These are phyloP conservation scores for Hetaerina americana DNA, from an alignment of 1,140 invertebrate genomes.

Conservation along the genomic window DNA sequence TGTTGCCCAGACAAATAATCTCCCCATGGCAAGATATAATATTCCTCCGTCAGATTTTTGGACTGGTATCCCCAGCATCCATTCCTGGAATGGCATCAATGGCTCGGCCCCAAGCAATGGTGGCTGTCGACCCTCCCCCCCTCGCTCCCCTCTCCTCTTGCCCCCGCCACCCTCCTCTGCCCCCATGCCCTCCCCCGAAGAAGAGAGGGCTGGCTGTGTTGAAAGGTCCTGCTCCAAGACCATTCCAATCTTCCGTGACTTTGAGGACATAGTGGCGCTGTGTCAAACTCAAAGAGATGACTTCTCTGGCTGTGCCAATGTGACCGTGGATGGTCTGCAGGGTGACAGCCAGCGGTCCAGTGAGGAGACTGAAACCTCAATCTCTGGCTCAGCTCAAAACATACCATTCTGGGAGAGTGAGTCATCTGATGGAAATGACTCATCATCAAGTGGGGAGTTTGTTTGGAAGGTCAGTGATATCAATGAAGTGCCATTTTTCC, in stretches of 20 bases:
- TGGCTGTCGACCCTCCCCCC: too few relatives aligned
- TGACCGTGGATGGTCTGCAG: too few relatives aligned
- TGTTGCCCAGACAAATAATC: too few relatives aligned
- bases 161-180: constrained; percentile 9
- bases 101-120: background rate
- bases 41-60: background rate
- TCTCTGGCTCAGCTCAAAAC: too few relatives aligned
- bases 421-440: constrained; percentile 27
- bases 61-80: background rate
- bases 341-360: background rate
- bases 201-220: constrained; percentile 9
- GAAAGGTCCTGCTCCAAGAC: background rate
- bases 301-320: too few relatives aligned
- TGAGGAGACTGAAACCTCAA: too few relatives aligned
- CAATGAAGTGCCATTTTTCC: too few relatives aligned
- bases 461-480: constrained; percentile 54
- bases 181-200: constrained; percentile 21
- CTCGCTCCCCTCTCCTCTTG: background rate
- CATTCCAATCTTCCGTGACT: background rate
- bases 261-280: background rate
- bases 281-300: background rate
- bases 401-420: constrained; percentile 29
- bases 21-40: too few relatives aligned
- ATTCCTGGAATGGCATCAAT: too few relatives aligned
- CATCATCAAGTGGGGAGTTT: constrained; percentile 56